These are phyloP conservation scores for Neria commutata DNA, from an alignment of 2,888 invertebrate genomes.

Conservation along the genomic window DNA sequence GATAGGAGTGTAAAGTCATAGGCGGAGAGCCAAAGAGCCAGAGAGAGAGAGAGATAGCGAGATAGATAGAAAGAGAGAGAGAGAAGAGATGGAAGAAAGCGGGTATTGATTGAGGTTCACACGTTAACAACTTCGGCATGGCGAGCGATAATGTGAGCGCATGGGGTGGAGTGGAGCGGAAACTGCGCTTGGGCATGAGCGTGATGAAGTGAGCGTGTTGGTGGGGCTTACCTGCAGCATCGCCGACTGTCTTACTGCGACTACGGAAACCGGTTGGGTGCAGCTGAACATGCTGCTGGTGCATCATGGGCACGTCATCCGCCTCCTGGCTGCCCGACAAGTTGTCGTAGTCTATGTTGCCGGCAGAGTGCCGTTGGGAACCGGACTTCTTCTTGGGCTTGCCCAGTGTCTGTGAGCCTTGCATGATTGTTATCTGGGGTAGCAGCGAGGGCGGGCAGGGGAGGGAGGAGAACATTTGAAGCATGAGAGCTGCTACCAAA, in stretches of 20 bases:
- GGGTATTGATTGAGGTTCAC: background rate
- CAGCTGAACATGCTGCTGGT: conserved; percentile 53
- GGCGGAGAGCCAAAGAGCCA: conserved; percentile 5
- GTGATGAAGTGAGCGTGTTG: too few relatives aligned
- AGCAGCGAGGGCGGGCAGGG: background rate
- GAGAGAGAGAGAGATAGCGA: conserved; percentile 6
- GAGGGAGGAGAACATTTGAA: background rate
- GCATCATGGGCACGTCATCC: conserved; percentile 66
- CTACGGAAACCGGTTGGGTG: conserved; percentile 69
- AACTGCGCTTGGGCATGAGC: background rate
- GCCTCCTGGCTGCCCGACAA: conserved; percentile 77
- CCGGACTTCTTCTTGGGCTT: conserved; percentile 80
- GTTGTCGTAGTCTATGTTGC: conserved; percentile 85
- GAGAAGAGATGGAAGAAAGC: background rate
- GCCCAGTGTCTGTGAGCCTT: conserved; percentile 81
- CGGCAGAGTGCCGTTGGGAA: conserved; percentile 80
- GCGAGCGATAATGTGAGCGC: background rate
- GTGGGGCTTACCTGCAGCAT: conserved; percentile 70
- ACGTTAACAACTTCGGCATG: background rate
- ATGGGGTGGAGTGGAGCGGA: background rate
- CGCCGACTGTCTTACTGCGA: conserved; percentile 91
- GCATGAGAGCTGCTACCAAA: too few relatives aligned
- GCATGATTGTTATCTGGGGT: conserved; percentile 69
- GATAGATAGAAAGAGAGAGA: conserved; percentile 1
- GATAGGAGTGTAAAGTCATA: background rate